Conservation (phyloP, 2,113 vertebrate species). For the Pomatostomus ruficeps region DNA sequence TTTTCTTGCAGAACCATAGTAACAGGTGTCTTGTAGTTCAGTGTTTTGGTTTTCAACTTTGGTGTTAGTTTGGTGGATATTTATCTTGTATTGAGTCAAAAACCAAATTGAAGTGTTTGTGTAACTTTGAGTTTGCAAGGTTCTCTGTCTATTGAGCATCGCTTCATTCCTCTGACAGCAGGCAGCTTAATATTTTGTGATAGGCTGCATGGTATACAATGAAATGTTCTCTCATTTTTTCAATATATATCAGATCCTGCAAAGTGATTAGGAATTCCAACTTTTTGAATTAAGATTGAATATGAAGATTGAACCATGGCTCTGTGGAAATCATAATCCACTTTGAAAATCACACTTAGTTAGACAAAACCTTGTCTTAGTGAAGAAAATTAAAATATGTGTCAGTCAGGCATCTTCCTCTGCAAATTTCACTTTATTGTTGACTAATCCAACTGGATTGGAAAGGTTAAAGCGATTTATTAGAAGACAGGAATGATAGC, state of each 20-base stretch:
- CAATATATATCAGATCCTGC: background rate
- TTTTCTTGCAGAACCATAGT: background rate
- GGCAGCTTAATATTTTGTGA: background rate
- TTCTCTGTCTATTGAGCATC: rapidly evolving
- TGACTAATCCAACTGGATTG: background rate
- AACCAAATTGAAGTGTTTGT: background rate
- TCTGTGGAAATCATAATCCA: background rate
- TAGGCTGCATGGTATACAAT: background rate
- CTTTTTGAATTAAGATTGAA: background rate
- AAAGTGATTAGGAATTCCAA: background rate
- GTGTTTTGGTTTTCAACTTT: background rate
- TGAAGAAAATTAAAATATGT: background rate
- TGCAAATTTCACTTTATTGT: background rate
- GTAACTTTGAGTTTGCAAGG: background rate
- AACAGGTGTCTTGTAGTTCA: background rate
- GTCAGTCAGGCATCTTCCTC: background rate
- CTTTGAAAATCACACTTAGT: background rate
- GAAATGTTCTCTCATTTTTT: background rate
- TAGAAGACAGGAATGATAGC: background rate
- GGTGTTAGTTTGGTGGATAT: background rate
- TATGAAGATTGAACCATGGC: background rate
- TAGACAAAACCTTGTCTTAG: background rate
- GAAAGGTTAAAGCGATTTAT: background rate
- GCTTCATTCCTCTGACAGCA: background rate
- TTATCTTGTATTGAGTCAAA: background rate